These are phyloP conservation scores for Octomys mimax DNA, from an alignment of 2,797 vertebrate genomes.

Conservation along the genomic window DNA sequence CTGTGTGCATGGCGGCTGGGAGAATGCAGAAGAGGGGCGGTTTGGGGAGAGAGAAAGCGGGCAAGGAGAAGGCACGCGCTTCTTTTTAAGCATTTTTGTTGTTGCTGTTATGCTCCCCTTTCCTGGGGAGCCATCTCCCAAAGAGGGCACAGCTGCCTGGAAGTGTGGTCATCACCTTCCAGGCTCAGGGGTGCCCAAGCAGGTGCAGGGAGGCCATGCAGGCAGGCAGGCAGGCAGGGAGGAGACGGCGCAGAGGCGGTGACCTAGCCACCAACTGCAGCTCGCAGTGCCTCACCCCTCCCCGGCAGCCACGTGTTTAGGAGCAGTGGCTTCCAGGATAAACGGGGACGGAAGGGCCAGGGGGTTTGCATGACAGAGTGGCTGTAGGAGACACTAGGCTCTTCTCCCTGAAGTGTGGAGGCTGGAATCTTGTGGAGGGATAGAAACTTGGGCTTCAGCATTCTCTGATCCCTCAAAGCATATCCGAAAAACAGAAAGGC, in stretches of 20 bases:
- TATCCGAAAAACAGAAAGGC: background rate
- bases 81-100: background rate
- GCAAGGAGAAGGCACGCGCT: background rate
- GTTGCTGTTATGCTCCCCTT: background rate
- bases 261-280: background rate
- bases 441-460: background rate
- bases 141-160: background rate
- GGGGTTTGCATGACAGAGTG: background rate
- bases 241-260: background rate
- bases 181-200: background rate
- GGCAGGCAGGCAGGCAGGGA: background rate
- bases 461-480: conserved; percentile 1
- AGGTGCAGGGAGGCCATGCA: background rate
- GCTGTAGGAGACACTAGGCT: background rate
- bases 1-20: background rate
- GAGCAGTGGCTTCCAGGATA: background rate
- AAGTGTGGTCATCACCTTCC: background rate
- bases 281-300: background rate
- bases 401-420: background rate
- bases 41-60: background rate
- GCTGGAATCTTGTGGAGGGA: background rate
- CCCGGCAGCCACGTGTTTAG: background rate
- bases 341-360: background rate
- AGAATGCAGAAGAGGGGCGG: background rate
- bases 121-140: background rate